A percentile compares a stretch with the other conserved stretches of the same genome.
Evolutionary conservation across 2,888 invertebrate genomes (phyloP).

Genomic region (Pediacus dermestoides): DNA sequence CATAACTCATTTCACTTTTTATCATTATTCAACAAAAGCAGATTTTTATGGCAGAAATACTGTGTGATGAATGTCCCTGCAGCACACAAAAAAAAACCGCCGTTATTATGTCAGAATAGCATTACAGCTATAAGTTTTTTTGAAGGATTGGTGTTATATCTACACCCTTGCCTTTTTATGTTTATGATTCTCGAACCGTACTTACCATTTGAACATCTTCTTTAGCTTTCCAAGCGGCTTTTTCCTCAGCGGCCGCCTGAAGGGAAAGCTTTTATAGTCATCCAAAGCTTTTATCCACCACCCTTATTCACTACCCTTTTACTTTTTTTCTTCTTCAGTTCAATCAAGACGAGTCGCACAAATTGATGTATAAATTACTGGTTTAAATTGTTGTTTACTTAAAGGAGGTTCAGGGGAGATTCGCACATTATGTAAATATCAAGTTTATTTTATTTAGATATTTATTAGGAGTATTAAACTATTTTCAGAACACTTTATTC

Average conservation of each 20-base stretch:
- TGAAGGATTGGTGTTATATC: conserved; percentile 6
- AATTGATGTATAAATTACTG: conserved; percentile 2
- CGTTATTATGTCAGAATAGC: conserved; percentile 5
- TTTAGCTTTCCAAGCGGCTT: conserved; percentile 19
- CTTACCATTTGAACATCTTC: conserved; percentile 24
- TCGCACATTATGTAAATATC: background rate
- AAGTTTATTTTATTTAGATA: no score
- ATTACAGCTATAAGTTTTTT: background rate
- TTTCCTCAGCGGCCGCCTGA: conserved; percentile 23
- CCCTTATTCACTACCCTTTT: conserved; percentile 23
- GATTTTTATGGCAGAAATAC: no score
- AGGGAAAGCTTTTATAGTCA: conserved; percentile 29
- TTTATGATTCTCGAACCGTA: conserved; percentile 23
- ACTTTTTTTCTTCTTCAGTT: conserved; percentile 12
- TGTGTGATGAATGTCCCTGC: no score
- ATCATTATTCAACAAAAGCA: no score
- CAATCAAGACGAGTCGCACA: conserved; percentile 4
- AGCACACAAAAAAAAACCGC: no score
- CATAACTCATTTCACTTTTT: no score
- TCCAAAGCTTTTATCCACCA: conserved; percentile 29
- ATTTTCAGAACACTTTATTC: no score
- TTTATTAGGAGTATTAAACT: no score
- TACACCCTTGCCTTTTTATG: conserved; percentile 11
- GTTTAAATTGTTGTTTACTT: background rate
- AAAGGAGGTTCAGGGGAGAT: background rate